Evolutionary conservation across 2,113 vertebrate genomes (phyloP), one percentile per base, ranked within the genome.

Genomic region (Ptilorrhoa leucosticta): DNA sequence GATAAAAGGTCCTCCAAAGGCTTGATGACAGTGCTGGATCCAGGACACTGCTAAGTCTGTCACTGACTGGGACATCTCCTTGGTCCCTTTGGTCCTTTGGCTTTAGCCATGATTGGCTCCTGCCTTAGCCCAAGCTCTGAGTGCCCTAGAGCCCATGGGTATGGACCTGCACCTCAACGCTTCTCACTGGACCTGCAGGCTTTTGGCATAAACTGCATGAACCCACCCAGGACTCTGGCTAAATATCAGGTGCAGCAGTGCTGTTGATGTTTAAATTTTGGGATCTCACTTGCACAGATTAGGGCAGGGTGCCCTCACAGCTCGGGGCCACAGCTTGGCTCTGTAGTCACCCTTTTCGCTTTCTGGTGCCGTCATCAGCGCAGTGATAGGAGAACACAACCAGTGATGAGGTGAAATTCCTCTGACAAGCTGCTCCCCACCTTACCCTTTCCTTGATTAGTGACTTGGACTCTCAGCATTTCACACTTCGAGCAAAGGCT

Each of bases 261-360:
- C 69, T 58, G 3, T 1, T 16, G 61, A 9, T 45, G 31, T 4
- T 20, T 39, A 1, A 15, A 17, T 15, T 35, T 30, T 54, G 60
- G 73, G 51, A 53, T 23, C 27, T 28, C 45, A 16, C 13, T 72
- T 15, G 51, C 13, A 3, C 23, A 7, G 9, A 3, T 40, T 1
- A 17, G 51, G 69, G 23, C 54, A 65, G 31, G 37, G n/a, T 37
- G 15, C 12, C 20, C 60, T 60, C 78, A 27, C 39, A 22, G 10
- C 73, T 64, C 13, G 1, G 44, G 24, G 4, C 37, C 45, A 3
- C 45, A 40, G 31, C n/a, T 50, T 0, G 0, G 47, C 73, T 83
- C 64, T 0, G 6, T 4, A 5, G 60, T 30, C 78, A 39, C 24
- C 51, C 42, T 58, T 20, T 28, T 22, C 6, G 15, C 39, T 54